Conservation (phyloP, 1,140 invertebrate species). For the Potamilus streckersoni region DNA sequence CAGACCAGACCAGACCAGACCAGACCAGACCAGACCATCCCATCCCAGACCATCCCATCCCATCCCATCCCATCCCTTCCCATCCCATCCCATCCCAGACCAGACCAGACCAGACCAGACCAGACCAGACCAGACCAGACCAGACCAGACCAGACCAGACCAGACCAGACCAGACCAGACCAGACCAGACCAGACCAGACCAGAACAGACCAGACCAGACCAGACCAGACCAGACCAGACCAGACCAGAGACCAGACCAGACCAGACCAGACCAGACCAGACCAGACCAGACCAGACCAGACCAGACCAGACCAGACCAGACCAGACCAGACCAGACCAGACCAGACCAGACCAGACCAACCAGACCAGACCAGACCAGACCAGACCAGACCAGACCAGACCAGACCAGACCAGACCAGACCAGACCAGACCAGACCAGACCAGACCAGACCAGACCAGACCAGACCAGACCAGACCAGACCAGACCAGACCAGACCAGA, state of each 20-base stretch:
- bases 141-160: conserved; percentile 26
- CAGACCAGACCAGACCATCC: conserved; percentile 3
- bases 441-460: no score
- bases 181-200: conserved; percentile 3
- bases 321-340: conserved; percentile 57
- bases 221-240: conserved; percentile 6
- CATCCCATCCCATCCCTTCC: no score
- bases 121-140: conserved; percentile 15
- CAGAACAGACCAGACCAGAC: conserved; percentile 7
- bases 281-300: no score
- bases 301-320: conserved; percentile 54
- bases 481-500: no score
- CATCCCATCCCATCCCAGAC: no score
- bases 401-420: no score
- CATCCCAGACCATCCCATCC: no score
- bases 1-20: conserved; percentile 2
- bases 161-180: conserved; percentile 28
- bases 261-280: conserved; percentile 37
- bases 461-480: no score
- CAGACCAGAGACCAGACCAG: conserved; percentile 4
- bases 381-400: no score
- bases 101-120: conserved; percentile 5
- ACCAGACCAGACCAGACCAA: conserved; percentile 55
- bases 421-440: conserved; percentile 28
- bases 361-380: no score